phyloP scores from a whole-genome alignment of 2,113 vertebrate genomes.

The Carassius auratus region DNA sequence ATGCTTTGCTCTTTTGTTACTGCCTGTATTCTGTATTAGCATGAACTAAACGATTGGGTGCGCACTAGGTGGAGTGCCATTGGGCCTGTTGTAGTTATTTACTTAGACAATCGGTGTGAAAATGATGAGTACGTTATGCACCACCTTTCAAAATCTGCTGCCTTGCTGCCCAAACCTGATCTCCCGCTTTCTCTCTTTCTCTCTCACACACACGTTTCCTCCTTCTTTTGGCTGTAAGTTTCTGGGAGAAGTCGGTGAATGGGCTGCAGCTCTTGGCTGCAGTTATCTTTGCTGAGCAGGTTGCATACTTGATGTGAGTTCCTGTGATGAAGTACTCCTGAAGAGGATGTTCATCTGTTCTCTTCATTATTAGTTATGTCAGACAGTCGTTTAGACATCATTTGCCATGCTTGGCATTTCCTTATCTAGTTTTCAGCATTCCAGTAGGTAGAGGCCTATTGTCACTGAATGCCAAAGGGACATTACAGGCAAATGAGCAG shows the following conservation, averaged over 20 bases:
- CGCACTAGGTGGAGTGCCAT: constrained; percentile 28
- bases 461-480: constrained; percentile 69
- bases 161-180: constrained; percentile 56
- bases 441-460: constrained; percentile 63
- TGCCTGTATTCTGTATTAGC: constrained; percentile 49
- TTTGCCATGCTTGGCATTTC: constrained; percentile 74
- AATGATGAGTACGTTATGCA: constrained; percentile 67
- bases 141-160: constrained; percentile 53
- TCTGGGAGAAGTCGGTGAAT: constrained; percentile 42
- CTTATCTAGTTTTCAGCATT: constrained; percentile 66
- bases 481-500: constrained; percentile 2
- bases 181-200: constrained; percentile 44
- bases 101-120: constrained; percentile 63
- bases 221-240: constrained; percentile 44
- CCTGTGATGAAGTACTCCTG: constrained; percentile 54
- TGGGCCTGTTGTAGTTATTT: constrained; percentile 61
- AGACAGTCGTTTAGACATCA: constrained; percentile 68
- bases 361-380: constrained; percentile 63
- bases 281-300: constrained; percentile 60
- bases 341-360: constrained; percentile 59
- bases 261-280: constrained; percentile 30
- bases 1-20: constrained; percentile 51
- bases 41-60: constrained; percentile 30
- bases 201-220: constrained; percentile 31
- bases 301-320: constrained; percentile 62